Percentiles rank a stretch among this genome's conserved stretches.
phyloP scores from a whole-genome alignment of 2,113 vertebrate genomes.

The Dromaius novaehollandiae region DNA sequence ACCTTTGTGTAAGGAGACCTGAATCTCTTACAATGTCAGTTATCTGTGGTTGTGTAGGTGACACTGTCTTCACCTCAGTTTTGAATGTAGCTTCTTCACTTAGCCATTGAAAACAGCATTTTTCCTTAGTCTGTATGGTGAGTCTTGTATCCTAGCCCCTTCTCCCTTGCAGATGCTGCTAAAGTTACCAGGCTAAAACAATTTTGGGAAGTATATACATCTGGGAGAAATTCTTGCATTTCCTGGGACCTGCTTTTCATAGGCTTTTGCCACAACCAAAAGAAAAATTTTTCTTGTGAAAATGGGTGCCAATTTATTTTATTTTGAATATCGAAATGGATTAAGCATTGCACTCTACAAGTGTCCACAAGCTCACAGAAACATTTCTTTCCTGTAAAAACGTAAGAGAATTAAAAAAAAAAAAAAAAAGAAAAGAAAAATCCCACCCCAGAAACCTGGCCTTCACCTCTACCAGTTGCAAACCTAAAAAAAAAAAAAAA shows the following conservation, averaged over 20 bases:
- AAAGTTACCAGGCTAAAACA: constrained; percentile 51
- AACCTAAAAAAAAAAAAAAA: constrained; percentile 24
- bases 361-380: neutral
- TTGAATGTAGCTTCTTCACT: constrained; percentile 31
- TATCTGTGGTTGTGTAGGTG: neutral
- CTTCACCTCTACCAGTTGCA: constrained; percentile 3
- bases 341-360: neutral
- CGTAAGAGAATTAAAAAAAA: neutral
- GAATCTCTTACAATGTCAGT: neutral
- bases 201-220: neutral
- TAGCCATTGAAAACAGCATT: constrained; percentile 36
- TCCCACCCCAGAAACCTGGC: neutral
- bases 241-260: constrained; percentile 55
- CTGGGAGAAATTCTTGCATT: constrained; percentile 52
- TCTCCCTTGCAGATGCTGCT: constrained; percentile 23
- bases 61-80: neutral
- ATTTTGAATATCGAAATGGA: constrained; percentile 21
- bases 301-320: neutral
- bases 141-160: constrained; percentile 17
- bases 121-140: constrained; percentile 33
- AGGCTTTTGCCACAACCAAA: constrained; percentile 34
- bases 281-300: constrained; percentile 24
- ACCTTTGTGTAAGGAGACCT: neutral
- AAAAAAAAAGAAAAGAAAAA: neutral
- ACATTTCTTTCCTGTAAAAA: constrained; percentile 19